A percentile compares a stretch with the other conserved stretches of the same genome.
Evolutionary conservation across 2,113 vertebrate genomes (phyloP).

Genomic region (Numenius arquata): DNA sequence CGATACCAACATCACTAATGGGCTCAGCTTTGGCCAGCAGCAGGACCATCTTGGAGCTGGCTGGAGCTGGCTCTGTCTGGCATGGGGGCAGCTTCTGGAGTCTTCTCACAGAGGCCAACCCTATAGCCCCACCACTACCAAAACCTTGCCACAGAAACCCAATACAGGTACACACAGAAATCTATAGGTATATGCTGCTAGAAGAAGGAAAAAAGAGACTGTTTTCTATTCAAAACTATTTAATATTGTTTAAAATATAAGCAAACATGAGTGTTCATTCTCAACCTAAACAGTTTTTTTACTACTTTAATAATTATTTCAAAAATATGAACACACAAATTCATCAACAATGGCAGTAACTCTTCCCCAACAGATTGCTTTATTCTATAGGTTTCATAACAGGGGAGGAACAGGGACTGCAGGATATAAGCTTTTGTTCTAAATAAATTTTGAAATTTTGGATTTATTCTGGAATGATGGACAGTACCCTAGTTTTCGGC

Average conservation of each 20-base stretch:
- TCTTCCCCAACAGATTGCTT: neutral
- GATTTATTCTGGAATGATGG: neutral
- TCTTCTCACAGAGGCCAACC: neutral
- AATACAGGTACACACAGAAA: neutral
- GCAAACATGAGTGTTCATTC: neutral
- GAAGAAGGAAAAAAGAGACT: neutral
- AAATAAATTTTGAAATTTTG: neutral
- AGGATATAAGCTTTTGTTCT: neutral
- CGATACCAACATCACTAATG: neutral
- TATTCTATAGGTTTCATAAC: neutral
- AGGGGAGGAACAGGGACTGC: neutral
- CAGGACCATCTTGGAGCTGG: accelerated
- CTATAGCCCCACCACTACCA: neutral
- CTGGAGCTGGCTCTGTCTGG: neutral
- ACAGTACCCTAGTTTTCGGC: neutral
- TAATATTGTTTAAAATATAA: neutral
- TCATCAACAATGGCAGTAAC: neutral
- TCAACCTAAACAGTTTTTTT: neutral
- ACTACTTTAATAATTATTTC: neutral
- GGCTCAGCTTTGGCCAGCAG: neutral
- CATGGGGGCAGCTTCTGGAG: neutral
- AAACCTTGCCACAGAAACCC: neutral
- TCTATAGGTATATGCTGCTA: neutral
- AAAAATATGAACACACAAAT: neutral
- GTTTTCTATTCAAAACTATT: neutral